These are phyloP conservation scores for Pangasius macronema DNA, from an alignment of 2,797 vertebrate species.

Conservation along the genomic window DNA sequence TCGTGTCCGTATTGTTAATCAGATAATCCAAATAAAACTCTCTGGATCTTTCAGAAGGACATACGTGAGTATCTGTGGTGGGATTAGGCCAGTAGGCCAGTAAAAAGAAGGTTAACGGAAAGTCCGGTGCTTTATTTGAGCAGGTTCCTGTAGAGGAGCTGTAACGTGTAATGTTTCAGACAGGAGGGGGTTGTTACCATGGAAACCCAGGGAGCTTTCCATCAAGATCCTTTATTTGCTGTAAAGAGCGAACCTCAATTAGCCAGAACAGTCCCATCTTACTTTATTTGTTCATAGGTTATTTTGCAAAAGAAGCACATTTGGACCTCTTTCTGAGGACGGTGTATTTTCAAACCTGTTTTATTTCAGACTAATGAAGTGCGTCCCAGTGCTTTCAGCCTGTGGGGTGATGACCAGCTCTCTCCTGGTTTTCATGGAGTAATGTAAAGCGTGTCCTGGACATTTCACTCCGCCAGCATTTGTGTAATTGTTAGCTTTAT, in stretches of 20 bases:
- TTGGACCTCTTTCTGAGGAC: neutral
- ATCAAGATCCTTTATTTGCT: slow-evolving; percentile 40
- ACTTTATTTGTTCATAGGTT: neutral
- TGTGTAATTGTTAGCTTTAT: neutral
- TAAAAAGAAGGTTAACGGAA: neutral
- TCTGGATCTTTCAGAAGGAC: neutral
- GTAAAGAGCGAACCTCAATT: neutral
- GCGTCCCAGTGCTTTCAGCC: neutral
- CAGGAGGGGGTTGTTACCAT: slow-evolving; percentile 40
- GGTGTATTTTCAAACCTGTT: neutral
- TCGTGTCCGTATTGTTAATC: too few species aligned
- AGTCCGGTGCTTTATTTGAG: neutral
- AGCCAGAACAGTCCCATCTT: neutral
- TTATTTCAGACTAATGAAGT: neutral
- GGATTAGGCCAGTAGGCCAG: neutral
- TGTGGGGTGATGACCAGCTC: neutral
- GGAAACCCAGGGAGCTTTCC: slow-evolving; percentile 44
- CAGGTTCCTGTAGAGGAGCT: neutral
- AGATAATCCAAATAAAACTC: neutral
- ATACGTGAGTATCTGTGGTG: neutral
- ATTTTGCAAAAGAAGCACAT: neutral
- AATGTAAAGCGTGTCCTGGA: neutral
- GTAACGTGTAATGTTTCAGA: slow-evolving; percentile 13
- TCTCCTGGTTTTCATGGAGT: neutral
- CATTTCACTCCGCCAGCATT: neutral